Conservation (phyloP, 2,888 invertebrate genomes). For the Apodemia hepburni region DNA sequence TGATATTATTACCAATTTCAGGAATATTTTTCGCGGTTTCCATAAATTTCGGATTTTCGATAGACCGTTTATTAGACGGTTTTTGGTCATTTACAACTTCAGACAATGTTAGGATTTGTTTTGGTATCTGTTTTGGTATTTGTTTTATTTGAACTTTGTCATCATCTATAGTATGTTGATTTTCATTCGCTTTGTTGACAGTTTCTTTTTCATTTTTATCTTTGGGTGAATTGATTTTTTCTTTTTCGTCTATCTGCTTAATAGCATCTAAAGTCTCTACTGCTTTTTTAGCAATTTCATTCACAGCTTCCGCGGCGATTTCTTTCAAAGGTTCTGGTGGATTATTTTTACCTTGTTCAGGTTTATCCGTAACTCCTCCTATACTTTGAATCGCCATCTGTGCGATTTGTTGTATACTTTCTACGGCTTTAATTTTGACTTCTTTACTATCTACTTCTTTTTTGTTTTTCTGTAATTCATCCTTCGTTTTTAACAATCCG, state of each 20-base stretch:
- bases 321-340: constrained; percentile 48
- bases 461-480: constrained; percentile 70
- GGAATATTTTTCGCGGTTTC: constrained; percentile 16
- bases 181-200: constrained; percentile 19
- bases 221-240: constrained; percentile 32
- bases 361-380: constrained; percentile 60
- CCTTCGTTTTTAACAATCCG: constrained; percentile 79
- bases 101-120: neutral
- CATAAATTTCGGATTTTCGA: neutral
- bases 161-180: neutral
- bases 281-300: constrained; percentile 71
- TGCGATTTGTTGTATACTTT: constrained; percentile 74
- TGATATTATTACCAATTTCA: constrained; percentile 24
- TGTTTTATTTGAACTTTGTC: neutral
- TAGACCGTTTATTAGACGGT: constrained; percentile 25
- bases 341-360: constrained; percentile 38
- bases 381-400: constrained; percentile 69
- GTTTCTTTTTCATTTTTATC: constrained; percentile 26
- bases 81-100: constrained; percentile 12
- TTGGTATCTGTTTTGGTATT: neutral
- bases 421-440: constrained; percentile 72
- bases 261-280: constrained; percentile 68
- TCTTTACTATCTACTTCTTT: constrained; percentile 61
- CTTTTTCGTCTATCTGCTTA: constrained; percentile 54
- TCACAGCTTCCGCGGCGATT: constrained; percentile 57